Evolutionary conservation across 2,797 vertebrate species (phyloP), one percentile per base, ranked within the genome.

Genomic region (Argya squamiceps): DNA sequence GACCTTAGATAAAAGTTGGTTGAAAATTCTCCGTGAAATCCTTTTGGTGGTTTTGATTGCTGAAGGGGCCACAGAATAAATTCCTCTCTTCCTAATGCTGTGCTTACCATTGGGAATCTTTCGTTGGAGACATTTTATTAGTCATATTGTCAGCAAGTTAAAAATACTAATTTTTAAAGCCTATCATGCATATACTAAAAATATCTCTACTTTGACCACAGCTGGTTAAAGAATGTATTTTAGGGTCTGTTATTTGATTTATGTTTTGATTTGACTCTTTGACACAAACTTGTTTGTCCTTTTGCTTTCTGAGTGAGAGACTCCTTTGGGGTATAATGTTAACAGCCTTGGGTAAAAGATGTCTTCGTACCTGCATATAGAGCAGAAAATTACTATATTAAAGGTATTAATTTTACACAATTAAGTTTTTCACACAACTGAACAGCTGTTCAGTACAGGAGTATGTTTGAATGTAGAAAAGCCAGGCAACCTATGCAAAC

Each of bases 11-110:
- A 55, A 95, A 83, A 89, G 43, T 44, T 1, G 0, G 19, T 21
- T 62, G 53, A 89, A 94, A 94, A 92, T 87, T 80, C 24, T 50
- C 89, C 14, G 5, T 92, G 62, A 96, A 94, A 95, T 92, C 50
- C 5, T 44, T 60, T 58, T 62, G 30, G 37, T 73, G 41, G 20
- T 81, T 94, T 65, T 80, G 60, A 58, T 91, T 85, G 62, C 92
- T 88, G 47, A 75, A 83, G 46, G 50, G 36, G 24, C 68, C 46
- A 34, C 17, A 39, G 27, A 39, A 92, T 65, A 44, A 89, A 81
- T 75, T 94, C 26, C 29, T 80, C 23, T 36, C 11, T 68, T 85
- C 39, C 29, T 41, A 44, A 30, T 2, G 6, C 39, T 22, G 17
- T 0, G 1, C 3, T 12, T 41, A 64, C 41, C 12, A 20, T 12